phyloP scores from a whole-genome alignment of 2,888 invertebrate species.

The Ophion costatus region DNA sequence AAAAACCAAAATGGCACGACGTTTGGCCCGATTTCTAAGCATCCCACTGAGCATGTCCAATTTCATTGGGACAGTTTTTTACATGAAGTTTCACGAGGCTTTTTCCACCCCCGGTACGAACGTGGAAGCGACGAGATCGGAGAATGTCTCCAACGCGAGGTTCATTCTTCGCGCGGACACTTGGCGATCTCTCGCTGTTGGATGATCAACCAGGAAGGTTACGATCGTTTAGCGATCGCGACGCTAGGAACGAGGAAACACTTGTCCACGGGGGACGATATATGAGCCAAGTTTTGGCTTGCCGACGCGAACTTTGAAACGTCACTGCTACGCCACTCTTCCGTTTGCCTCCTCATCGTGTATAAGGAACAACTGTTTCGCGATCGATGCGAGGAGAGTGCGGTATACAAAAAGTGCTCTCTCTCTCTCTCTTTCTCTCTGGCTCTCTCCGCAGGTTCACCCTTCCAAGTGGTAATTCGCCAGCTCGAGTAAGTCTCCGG shows the following conservation, averaged over 20 bases:
- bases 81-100: background rate
- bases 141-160: background rate
- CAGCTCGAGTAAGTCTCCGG: constrained; percentile 48
- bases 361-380: constrained; percentile 60
- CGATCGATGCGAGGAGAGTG: constrained; percentile 59
- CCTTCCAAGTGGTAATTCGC: constrained; percentile 60
- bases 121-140: background rate
- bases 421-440: constrained; percentile 26
- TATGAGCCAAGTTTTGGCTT: background rate
- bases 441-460: constrained; percentile 41
- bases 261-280: constrained; percentile 21
- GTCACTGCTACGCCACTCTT: constrained; percentile 61
- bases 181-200: background rate
- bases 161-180: background rate
- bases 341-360: constrained; percentile 50
- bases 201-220: background rate
- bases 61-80: background rate
- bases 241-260: background rate
- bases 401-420: constrained; percentile 47
- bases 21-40: background rate
- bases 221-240: background rate
- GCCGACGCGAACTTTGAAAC: constrained; percentile 58
- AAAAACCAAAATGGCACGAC: no score
- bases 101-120: background rate
- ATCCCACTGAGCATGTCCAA: background rate